These are phyloP conservation scores for Mythimna lalbum DNA, from an alignment of 2,888 invertebrate genomes.

Conservation along the genomic window DNA sequence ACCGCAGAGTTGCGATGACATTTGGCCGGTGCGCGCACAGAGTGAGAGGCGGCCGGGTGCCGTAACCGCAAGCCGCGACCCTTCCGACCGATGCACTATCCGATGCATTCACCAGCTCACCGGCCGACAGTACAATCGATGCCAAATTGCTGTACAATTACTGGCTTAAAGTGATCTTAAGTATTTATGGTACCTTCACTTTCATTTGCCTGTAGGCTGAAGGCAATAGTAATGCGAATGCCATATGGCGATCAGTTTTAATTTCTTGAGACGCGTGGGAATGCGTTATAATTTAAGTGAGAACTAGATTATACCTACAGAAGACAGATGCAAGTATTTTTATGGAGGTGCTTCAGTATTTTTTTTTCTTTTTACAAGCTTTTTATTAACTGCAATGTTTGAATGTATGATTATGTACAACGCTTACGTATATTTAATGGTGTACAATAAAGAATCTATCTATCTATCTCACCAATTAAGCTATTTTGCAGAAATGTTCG, in stretches of 20 bases:
- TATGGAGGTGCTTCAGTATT: not conserved
- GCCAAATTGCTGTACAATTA: constrained; percentile 53
- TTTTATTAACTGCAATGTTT: too few species aligned
- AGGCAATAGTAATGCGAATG: not conserved
- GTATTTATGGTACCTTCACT: constrained; percentile 43
- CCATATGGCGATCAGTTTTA: constrained; percentile 7
- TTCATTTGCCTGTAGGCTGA: constrained; percentile 28
- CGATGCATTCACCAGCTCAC: constrained; percentile 65
- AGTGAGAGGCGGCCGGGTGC: constrained; percentile 77
- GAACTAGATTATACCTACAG: not conserved
- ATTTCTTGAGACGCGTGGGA: constrained; percentile 18
- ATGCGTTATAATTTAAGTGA: not conserved
- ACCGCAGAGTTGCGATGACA: constrained; percentile 78
- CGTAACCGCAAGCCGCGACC: constrained; percentile 66
- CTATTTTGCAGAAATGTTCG: too few species aligned
- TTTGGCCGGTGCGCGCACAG: constrained; percentile 72
- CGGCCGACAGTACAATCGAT: constrained; percentile 55
- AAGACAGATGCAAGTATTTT: not conserved
- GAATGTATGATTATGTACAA: too few species aligned
- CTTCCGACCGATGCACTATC: constrained; percentile 74
- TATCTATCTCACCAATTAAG: too few species aligned
- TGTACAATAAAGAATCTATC: too few species aligned
- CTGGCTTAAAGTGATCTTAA: constrained; percentile 27
- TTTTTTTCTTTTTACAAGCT: too few species aligned
- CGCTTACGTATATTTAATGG: too few species aligned